These are phyloP conservation scores for Telmatherina bonti DNA, from an alignment of 2,797 vertebrate species.

Conservation along the genomic window DNA sequence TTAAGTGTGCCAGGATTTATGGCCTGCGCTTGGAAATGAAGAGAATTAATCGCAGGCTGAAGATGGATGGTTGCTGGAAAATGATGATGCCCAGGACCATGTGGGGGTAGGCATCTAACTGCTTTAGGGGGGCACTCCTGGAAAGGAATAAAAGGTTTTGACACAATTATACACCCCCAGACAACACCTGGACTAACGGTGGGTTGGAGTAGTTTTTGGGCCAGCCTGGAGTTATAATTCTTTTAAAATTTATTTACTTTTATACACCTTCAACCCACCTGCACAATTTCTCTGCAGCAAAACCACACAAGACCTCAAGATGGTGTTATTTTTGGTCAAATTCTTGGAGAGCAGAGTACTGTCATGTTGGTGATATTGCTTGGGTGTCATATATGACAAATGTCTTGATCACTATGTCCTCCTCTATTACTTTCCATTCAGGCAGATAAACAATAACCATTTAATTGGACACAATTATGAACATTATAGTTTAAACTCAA, in stretches of 20 bases:
- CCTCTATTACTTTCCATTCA: constrained; percentile 38
- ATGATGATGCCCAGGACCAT: constrained; percentile 94
- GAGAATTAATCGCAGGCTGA: constrained; percentile 97
- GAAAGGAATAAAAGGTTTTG: constrained; percentile 75
- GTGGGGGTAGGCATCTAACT: constrained; percentile 90
- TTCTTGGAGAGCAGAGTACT: constrained; percentile 46
- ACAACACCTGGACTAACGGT: constrained; percentile 82
- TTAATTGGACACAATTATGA: constrained; percentile 51
- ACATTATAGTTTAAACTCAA: constrained; percentile 49
- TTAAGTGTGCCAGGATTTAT: constrained; percentile 99
- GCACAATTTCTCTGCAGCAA: constrained; percentile 38
- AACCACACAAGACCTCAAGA: constrained; percentile 1
- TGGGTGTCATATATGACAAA: constrained; percentile 41
- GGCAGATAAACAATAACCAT: constrained; percentile 47
- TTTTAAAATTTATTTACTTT: constrained; percentile 4
- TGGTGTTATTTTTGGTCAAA: constrained; percentile 31
- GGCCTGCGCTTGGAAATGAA: constrained; percentile 94
- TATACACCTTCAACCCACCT: constrained; percentile 67
- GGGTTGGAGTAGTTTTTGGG: constrained; percentile 76
- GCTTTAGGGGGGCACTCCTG: constrained; percentile 88
- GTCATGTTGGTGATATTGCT: constrained; percentile 20
- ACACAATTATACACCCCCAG: constrained; percentile 84
- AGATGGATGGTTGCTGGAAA: constrained; percentile 98
- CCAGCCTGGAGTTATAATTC: constrained; percentile 62
- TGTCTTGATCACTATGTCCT: constrained; percentile 31